Conservation (phyloP, 2,797 vertebrate species). For the Alauda arvensis region DNA sequence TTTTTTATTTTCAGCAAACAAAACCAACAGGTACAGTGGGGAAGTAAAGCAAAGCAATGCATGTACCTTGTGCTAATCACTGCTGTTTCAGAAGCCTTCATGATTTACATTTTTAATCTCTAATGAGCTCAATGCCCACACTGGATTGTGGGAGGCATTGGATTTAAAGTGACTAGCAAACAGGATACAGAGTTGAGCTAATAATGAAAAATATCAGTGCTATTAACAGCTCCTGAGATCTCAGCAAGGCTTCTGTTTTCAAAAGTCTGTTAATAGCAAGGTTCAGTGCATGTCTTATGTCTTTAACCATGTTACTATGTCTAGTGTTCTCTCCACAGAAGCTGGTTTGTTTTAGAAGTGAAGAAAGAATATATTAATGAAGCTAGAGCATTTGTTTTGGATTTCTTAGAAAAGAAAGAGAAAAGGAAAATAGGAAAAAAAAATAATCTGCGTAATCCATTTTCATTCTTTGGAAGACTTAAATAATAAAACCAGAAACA, state of each 20-base stretch:
- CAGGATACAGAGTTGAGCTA: background rate
- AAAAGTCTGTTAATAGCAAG: background rate
- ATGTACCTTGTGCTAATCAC: background rate
- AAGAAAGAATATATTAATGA: background rate
- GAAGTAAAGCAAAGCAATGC: background rate
- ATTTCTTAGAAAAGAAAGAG: background rate
- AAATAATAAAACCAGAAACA: constrained; percentile 12
- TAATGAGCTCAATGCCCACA: background rate
- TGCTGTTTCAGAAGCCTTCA: background rate
- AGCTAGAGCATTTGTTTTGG: background rate
- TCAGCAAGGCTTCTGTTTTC: background rate
- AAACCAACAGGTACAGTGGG: background rate
- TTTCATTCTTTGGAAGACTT: constrained; percentile 26
- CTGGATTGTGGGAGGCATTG: background rate
- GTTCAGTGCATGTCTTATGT: background rate
- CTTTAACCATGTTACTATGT: background rate
- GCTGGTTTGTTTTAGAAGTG: background rate
- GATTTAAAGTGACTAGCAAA: background rate
- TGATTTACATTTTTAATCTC: background rate
- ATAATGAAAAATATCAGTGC: background rate
- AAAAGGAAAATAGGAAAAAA: background rate
- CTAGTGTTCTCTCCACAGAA: background rate
- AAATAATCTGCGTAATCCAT: constrained; percentile 14
- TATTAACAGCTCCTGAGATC: background rate
- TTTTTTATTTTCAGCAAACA: background rate